These are phyloP conservation scores for Merluccius polli DNA, from an alignment of 2,797 vertebrate species.

Conservation along the genomic window DNA sequence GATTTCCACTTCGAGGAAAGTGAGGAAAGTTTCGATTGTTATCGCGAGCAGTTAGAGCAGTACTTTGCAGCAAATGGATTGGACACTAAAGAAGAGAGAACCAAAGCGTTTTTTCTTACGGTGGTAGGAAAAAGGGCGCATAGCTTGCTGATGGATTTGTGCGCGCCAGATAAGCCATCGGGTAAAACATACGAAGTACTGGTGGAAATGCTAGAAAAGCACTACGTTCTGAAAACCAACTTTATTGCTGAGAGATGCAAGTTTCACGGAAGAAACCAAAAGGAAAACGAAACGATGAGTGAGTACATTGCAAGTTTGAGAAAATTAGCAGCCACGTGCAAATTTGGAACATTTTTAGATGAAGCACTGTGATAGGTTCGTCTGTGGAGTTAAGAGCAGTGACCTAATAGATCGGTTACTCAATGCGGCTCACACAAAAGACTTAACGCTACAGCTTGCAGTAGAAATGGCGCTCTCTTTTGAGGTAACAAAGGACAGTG, in stretches of 20 bases:
- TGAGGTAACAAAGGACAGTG: not conserved
- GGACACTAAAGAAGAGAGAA: not conserved
- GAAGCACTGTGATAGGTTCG: constrained; percentile 25
- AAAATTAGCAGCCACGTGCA: constrained; percentile 21
- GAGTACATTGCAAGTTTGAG: constrained; percentile 27
- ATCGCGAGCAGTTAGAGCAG: constrained; percentile 6
- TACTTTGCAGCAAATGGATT: constrained; percentile 9
- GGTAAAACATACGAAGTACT: not conserved
- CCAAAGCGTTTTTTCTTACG: constrained; percentile 10
- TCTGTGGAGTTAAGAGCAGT: constrained; percentile 25
- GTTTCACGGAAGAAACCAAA: constrained; percentile 1
- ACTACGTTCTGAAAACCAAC: not conserved
- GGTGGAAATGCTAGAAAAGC: not conserved
- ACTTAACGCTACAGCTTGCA: constrained; percentile 13
- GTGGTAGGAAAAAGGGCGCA: constrained; percentile 1
- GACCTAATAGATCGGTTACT: constrained; percentile 24
- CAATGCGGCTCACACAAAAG: constrained; percentile 19
- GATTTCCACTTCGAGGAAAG: constrained; percentile 4
- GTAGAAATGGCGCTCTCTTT: not conserved
- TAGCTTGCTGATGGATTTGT: not conserved
- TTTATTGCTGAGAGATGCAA: constrained; percentile 1
- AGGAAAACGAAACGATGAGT: constrained; percentile 12
- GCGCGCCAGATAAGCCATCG: not conserved
- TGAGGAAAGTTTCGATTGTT: constrained; percentile 7
- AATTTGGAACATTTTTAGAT: constrained; percentile 26